Percentiles rank a stretch among this genome's conserved stretches.
Evolutionary conservation across 2,888 invertebrate genomes (phyloP).

Genomic region (Oithona nana): DNA sequence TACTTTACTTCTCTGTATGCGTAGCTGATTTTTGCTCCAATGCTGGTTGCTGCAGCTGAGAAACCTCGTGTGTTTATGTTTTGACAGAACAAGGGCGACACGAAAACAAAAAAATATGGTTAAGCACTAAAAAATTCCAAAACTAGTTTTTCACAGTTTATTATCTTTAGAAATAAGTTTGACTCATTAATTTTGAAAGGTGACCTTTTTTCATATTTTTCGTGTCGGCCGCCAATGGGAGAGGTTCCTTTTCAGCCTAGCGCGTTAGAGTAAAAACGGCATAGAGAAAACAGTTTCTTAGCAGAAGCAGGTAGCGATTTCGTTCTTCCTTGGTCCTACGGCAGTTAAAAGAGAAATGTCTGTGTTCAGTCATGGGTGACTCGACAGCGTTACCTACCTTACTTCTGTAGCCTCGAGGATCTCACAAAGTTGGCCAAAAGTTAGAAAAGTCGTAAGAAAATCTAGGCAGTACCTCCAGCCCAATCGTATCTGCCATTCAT

Average conservation of each 20-base stretch:
- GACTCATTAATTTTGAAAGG: not conserved
- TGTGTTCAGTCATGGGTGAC: not conserved
- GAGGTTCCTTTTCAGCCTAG: not conserved
- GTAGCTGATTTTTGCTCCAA: no score
- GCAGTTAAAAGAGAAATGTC: not conserved
- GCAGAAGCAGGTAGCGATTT: not conserved
- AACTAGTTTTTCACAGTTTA: no score
- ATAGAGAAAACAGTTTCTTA: not conserved
- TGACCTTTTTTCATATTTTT: no score
- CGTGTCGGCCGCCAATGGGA: not conserved
- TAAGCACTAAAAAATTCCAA: not conserved
- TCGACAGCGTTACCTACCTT: not conserved
- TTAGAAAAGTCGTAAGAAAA: no score
- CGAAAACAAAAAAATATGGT: not conserved
- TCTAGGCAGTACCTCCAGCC: no score
- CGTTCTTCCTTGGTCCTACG: not conserved
- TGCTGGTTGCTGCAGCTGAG: no score
- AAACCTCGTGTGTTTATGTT: not conserved
- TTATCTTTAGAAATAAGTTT: no score
- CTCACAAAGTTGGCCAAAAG: no score
- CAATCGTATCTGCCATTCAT: not conserved
- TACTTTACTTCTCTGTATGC: no score
- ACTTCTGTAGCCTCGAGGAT: no score
- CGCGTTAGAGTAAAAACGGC: not conserved
- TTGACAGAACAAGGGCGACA: not conserved